A percentile compares a stretch with the other conserved stretches of the same genome.
Conservation (phyloP, 1,140 invertebrate genomes). For the Tetragnatha versicolor region DNA sequence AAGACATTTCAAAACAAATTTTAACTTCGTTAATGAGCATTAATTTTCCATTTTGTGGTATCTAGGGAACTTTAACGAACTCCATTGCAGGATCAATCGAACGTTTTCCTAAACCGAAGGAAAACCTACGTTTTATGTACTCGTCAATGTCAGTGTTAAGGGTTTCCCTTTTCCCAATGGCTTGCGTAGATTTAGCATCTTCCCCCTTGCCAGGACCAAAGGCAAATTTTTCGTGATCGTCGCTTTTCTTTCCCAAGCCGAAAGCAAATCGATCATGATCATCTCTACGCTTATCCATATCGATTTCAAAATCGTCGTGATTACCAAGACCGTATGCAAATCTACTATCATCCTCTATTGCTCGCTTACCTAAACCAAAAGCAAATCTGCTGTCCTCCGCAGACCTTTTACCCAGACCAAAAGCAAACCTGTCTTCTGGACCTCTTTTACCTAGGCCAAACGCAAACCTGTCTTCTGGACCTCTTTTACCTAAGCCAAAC, state of each 20-base stretch:
- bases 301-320: too few relatives aligned
- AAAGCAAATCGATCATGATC: conserved; percentile 47
- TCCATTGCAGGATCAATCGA: conserved; percentile 38
- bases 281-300: conserved; percentile 38
- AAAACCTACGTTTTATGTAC: conserved; percentile 57
- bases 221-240: conserved; percentile 36
- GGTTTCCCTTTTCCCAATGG: conserved; percentile 49
- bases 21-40: too few relatives aligned
- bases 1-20: too few relatives aligned
- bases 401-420: conserved; percentile 54
- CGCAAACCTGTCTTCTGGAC: too few relatives aligned
- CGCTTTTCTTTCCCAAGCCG: conserved; percentile 48
- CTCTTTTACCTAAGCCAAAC: too few relatives aligned
- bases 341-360: not conserved
- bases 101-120: conserved; percentile 56
- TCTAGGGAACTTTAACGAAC: conserved; percentile 22
- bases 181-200: conserved; percentile 32
- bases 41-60: too few relatives aligned
- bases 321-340: conserved; percentile 53
- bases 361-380: conserved; percentile 56
- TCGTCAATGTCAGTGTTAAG: conserved; percentile 53
- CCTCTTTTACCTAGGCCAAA: too few relatives aligned
- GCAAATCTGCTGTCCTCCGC: conserved; percentile 44
- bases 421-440: conserved; percentile 49
- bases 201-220: conserved; percentile 51